phyloP scores from a whole-genome alignment of 2,888 invertebrate genomes.

The Troilus luridus region DNA sequence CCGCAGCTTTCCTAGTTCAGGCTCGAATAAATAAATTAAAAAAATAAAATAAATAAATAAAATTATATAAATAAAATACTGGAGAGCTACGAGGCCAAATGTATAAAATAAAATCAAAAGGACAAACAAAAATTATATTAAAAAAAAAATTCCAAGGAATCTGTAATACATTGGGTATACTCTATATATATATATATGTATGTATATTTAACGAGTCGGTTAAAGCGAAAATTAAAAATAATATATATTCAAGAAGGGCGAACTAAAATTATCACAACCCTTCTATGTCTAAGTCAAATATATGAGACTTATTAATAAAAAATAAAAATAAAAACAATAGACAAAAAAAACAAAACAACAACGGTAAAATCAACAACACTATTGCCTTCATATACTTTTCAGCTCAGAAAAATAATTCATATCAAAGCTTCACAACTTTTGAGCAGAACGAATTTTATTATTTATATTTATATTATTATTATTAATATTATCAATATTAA shows the following conservation, averaged over 20 bases:
- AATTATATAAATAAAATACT: conserved; percentile 31
- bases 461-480: too few relatives aligned
- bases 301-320: background rate
- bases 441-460: conserved; percentile 51
- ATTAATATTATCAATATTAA: background rate
- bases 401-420: conserved; percentile 48
- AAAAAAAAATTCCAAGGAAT: conserved; percentile 8
- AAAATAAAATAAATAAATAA: background rate
- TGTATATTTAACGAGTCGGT: background rate
- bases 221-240: background rate
- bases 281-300: background rate
- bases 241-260: conserved; percentile 43
- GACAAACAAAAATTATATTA: background rate
- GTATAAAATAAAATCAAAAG: conserved; percentile 20
- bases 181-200: background rate
- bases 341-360: background rate
- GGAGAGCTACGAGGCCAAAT: conserved; percentile 59
- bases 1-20: conserved; percentile 64
- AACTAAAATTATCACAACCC: conserved; percentile 59
- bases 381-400: conserved; percentile 32
- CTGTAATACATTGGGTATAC: background rate
- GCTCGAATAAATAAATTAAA: conserved; percentile 56
- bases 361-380: background rate
- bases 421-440: conserved; percentile 54
- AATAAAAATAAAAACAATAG: background rate